Base-by-base conservation (phyloP, 2,797 vertebrate genomes). In the Euthynnus affinis region DNA sequence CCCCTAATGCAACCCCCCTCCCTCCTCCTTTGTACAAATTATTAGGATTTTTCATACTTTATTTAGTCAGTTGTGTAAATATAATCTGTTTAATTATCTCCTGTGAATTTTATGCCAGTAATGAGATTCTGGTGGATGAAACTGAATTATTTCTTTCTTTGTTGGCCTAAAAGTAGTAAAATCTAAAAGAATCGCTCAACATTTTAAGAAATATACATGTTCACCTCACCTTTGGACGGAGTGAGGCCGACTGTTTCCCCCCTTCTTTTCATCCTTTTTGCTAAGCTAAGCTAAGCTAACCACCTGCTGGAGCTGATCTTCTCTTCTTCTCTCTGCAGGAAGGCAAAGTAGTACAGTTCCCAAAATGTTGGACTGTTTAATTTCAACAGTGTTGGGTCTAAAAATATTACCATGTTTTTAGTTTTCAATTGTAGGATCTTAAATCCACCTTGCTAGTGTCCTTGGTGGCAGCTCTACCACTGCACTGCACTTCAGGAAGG, bases 231-330 rank as follows among this genome's bases (percentile, higher is more conserved):
- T 42, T 0, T 42, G 6, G 12, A 42, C 4, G 14, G 13, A 14
- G 40, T 42, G 40, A 42, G 3, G 40, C 12, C 14, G 14, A 42
- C 40, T 14, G 12, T 40, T 40, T 3, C 37, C 37, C 37, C 3
- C 37, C 12, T 10, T n/a, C n/a, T 37, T 37, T 12, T 10, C 37
- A 12, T 9, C 12, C 37, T 37, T 3, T 14, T 1, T 42, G 40
- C 40, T 37, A 37, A 37, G 34, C 42, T 37, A 37, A 37, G 34
- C 42, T 65, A 58, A 40, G 58, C 49, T 60, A 60, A 52, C 42
- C 14, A 8, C 9, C 32, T 53, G 15, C 32, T 23, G 6, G 37
- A 37, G 2, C 12, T 37, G 34, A 37, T 57, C 14, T 17, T 62
- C 74, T 34, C 7, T 25, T 44, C n/a, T 37, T 20, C 2, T 25